phyloP scores from a whole-genome alignment of 2,113 vertebrate species.

The Climacteris rufus region DNA sequence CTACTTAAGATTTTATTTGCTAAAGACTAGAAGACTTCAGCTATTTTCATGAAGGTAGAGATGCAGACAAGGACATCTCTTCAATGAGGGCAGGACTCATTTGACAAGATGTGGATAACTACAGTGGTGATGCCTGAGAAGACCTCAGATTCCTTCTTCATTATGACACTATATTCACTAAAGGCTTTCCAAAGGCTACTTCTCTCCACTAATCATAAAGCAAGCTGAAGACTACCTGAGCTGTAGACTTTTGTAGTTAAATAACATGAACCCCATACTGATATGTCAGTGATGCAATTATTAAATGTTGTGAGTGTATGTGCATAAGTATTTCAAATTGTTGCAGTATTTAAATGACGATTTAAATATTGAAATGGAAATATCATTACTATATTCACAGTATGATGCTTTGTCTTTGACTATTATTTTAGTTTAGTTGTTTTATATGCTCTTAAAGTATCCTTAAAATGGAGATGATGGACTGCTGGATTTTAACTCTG shows the following conservation, averaged over 20 bases:
- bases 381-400: not conserved
- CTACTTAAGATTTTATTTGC: not conserved
- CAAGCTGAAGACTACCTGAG: not conserved
- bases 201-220: not conserved
- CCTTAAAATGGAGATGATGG: not conserved
- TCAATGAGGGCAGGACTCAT: not conserved
- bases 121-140: not conserved
- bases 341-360: not conserved
- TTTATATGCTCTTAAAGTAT: not conserved
- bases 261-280: not conserved
- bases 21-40: not conserved
- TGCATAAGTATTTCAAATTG: not conserved
- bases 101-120: not conserved
- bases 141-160: not conserved
- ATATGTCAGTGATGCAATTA: not conserved
- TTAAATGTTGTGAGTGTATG: not conserved
- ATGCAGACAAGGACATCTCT: not conserved
- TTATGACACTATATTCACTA: not conserved
- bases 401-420: not conserved
- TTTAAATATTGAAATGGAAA: not conserved
- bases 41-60: not conserved
- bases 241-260: not conserved
- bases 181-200: not conserved
- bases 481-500: not conserved
- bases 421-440: not conserved